Evolutionary conservation across 2,113 vertebrate genomes (phyloP).

Genomic region (Callionymus lyra): DNA sequence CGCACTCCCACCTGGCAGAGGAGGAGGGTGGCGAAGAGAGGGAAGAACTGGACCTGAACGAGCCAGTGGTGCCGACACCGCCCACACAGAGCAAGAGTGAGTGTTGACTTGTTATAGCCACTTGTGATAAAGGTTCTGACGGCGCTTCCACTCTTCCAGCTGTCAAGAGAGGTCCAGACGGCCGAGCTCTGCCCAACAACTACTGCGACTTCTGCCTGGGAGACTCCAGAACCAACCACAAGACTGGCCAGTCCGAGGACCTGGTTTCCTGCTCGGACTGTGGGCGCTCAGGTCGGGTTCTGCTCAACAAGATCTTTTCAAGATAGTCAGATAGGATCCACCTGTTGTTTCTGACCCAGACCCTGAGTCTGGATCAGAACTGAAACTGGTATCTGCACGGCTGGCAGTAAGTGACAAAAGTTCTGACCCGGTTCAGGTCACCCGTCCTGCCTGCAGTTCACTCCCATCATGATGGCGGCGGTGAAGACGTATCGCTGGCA

Average conservation of each 20-base stretch:
- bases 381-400: too few species aligned
- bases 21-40: slow-evolving; percentile 86
- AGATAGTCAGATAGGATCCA: neutral
- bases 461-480: slow-evolving; percentile 89
- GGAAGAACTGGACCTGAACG: slow-evolving; percentile 77
- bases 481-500: slow-evolving; percentile 98
- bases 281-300: slow-evolving; percentile 78
- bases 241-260: slow-evolving; percentile 87
- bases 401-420: too few species aligned
- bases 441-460: slow-evolving; percentile 92
- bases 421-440: slow-evolving; percentile 64
- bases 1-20: slow-evolving; percentile 93
- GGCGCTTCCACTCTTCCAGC: slow-evolving; percentile 52
- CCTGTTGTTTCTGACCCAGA: too few species aligned
- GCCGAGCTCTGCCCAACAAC: slow-evolving; percentile 86
- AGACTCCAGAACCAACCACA: slow-evolving; percentile 92
- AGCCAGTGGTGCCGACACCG: slow-evolving; percentile 65
- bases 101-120: neutral
- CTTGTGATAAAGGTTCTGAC: neutral
- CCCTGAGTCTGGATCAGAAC: too few species aligned
- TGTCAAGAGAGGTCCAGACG: slow-evolving; percentile 86
- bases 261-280: slow-evolving; percentile 95
- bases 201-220: slow-evolving; percentile 97
- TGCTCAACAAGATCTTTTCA: neutral
- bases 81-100: slow-evolving; percentile 85